These are phyloP conservation scores for Muntiacus muntjak DNA, from an alignment of 2,113 vertebrate genomes.

Conservation along the genomic window DNA sequence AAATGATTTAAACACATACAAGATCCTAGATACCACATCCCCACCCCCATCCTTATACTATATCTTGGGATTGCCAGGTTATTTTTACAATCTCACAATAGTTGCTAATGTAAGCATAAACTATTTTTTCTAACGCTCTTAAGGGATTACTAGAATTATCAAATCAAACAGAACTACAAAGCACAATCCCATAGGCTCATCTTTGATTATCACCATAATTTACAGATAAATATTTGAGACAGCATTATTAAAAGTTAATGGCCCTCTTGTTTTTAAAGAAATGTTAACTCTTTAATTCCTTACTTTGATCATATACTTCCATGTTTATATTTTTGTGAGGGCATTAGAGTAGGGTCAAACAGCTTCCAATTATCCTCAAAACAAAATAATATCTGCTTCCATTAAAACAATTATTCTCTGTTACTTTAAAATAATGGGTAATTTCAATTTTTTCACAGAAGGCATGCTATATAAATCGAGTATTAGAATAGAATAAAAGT, in stretches of 20 bases:
- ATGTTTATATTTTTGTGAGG: not conserved
- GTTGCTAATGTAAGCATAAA: constrained; percentile 41
- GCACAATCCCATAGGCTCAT: constrained; percentile 33
- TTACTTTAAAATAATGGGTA: constrained; percentile 32
- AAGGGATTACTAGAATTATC: constrained; percentile 5
- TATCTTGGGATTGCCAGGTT: not conserved
- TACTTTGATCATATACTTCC: not conserved
- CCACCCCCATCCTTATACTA: not conserved
- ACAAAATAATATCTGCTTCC: not conserved
- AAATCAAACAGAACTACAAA: constrained; percentile 46
- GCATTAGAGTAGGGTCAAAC: not conserved
- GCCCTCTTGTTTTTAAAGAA: constrained; percentile 18
- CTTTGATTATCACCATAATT: constrained; percentile 55
- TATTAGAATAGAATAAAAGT: not conserved
- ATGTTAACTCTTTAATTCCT: constrained; percentile 21
- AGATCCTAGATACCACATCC: not conserved
- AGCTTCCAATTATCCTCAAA: not conserved
- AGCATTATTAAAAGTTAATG: constrained; percentile 28
- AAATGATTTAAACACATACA: not conserved
- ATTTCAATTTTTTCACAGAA: constrained; percentile 43
- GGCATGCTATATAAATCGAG: constrained; percentile 32
- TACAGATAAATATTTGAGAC: constrained; percentile 47
- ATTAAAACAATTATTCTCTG: constrained; percentile 3
- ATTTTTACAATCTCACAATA: not conserved
- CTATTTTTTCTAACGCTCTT: constrained; percentile 14